These are phyloP conservation scores for Larimichthys polyactis DNA, from an alignment of 2,113 vertebrate species.

Conservation along the genomic window DNA sequence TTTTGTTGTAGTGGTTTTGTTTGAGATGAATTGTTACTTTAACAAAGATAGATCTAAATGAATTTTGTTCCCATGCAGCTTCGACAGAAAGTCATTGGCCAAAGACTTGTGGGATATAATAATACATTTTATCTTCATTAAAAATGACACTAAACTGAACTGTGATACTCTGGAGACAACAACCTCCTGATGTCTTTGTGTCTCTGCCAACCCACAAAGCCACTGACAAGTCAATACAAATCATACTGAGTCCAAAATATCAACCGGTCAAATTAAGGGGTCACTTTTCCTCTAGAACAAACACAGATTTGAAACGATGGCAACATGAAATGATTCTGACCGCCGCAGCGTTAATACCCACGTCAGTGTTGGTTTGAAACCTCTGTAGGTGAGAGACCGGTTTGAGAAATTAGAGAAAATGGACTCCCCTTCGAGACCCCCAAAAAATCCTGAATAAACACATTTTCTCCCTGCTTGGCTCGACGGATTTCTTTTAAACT, in stretches of 20 bases:
- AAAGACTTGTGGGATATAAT: neutral
- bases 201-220: neutral
- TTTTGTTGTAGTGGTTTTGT: too few relatives aligned
- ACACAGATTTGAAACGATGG: neutral
- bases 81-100: neutral
- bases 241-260: neutral
- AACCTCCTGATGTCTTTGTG: constrained; percentile 5
- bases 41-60: neutral
- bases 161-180: too few relatives aligned
- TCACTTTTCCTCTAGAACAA: neutral
- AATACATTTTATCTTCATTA: neutral
- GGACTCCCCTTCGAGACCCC: neutral
- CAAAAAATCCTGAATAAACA: constrained; percentile 23
- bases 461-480: neutral
- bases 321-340: neutral
- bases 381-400: constrained; percentile 6
- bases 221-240: neutral
- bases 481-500: constrained; percentile 33
- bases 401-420: constrained; percentile 14
- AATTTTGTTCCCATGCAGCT: neutral
- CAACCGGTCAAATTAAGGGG: neutral
- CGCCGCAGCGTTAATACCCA: neutral
- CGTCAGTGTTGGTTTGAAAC: constrained; percentile 3
- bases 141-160: neutral
- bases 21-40: neutral